Base-by-base conservation (phyloP, 2,113 vertebrate genomes). In the Cariama cristata region DNA sequence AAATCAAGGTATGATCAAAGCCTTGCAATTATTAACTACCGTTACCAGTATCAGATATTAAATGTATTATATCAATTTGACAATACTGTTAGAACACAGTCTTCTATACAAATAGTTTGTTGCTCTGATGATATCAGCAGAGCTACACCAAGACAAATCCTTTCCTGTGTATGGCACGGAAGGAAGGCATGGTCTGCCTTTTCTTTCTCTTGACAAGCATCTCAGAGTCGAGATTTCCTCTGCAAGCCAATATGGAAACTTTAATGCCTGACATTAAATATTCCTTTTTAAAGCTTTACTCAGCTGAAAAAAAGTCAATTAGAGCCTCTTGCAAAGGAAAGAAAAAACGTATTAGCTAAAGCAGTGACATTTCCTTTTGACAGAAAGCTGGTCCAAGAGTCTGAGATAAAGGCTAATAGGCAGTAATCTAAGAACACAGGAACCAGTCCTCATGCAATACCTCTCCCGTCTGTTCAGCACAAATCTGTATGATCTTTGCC, bases 281-380 rank as follows among this genome's bases (percentile, higher is more conserved):
- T 92, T 92, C 73, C 81, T 90, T 96, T 96, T 89, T 77, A 94
- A 92, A 90, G 71, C 86, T 80, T 32, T 45, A 71, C 74, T 89
- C 42, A 85, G 87, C 63, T 92, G 66, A 12, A 47, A 66, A 72
- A 68, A 59, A 53, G 63, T 75, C 76, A 96, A 93, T 95, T 96
- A 96, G 67, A 95, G 38, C 33, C 50, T 97, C 59, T 96, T 90
- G 74, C 60, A 76, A 56, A 90, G 42, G 77, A 82, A 94, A 89
- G 75, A 59, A 92, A 93, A 90, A 92, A 76, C 69, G 18, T 93
- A 73, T 94, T 88, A 93, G 56, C 91, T 91, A 91, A 91, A 93
- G 80, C 81, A 93, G 84, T 96, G 90, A 94, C 64, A 94, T 97
- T 97, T 97, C 68, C 86, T 93, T 97, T 93, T 94, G 90, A 92